Evolutionary conservation across 2,113 vertebrate genomes (phyloP).

Genomic region (Spea bombifrons): DNA sequence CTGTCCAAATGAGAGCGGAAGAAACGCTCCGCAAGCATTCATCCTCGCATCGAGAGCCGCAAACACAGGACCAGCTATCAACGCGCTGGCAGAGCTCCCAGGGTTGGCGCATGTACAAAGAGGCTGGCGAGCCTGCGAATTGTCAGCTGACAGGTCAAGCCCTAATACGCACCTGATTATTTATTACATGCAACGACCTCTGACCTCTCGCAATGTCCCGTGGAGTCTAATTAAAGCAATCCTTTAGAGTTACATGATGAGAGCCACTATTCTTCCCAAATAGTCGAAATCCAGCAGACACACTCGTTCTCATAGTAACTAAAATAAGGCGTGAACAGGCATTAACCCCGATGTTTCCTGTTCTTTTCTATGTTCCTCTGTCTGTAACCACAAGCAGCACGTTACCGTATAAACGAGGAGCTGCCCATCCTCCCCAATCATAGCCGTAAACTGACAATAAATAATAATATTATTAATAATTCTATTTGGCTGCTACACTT

Average conservation of each 20-base stretch:
- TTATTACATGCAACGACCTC: background rate
- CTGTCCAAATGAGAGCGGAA: too few species aligned
- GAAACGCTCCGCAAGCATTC: too few species aligned
- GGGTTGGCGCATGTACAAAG: background rate
- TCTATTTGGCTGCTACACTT: too few species aligned
- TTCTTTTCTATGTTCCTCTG: background rate
- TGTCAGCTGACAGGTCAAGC: background rate
- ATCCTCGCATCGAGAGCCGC: background rate
- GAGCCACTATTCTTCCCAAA: background rate
- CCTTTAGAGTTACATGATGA: too few species aligned
- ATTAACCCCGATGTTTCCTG: background rate
- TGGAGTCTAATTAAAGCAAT: too few species aligned
- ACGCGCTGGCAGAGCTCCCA: background rate
- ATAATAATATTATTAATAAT: too few species aligned
- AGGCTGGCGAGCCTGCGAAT: background rate
- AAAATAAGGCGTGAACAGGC: background rate
- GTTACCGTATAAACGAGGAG: too few species aligned
- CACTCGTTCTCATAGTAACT: conserved; percentile 14
- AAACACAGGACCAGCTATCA: background rate
- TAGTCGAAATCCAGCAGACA: background rate
- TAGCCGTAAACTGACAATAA: too few species aligned
- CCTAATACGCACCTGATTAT: background rate
- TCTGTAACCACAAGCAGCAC: too few species aligned
- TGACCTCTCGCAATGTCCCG: background rate
- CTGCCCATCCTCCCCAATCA: too few species aligned